Evolutionary conservation across 2,113 vertebrate genomes (phyloP).

Genomic region (Eurypyga helias): DNA sequence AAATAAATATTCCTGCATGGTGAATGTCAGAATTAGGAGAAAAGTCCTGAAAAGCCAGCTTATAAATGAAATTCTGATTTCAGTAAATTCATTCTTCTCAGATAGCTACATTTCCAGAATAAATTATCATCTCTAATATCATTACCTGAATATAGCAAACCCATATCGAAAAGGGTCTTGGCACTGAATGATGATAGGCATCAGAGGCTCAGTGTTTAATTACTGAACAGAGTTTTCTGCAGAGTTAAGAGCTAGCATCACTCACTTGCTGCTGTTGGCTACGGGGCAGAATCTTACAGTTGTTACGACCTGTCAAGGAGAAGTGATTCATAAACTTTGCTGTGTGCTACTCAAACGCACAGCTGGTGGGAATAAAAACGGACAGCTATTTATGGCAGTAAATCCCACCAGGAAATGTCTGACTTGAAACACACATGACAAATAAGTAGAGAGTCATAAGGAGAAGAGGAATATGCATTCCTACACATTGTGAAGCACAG

Average conservation of each 20-base stretch:
- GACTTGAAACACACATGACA: neutral
- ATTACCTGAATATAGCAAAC: slow-evolving; percentile 30
- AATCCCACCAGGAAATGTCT: neutral
- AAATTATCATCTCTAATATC: slow-evolving; percentile 40
- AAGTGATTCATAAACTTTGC: slow-evolving; percentile 53
- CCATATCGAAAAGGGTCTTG: neutral
- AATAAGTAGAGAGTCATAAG: neutral
- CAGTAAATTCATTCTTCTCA: slow-evolving; percentile 23
- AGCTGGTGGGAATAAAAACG: slow-evolving; percentile 11
- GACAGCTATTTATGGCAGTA: slow-evolving; percentile 11
- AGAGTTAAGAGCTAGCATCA: slow-evolving; percentile 24
- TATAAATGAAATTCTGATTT: slow-evolving; percentile 35
- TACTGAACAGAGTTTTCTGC: slow-evolving; percentile 52
- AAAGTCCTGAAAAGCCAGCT: slow-evolving; percentile 21
- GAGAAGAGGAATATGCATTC: neutral
- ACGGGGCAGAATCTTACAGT: neutral
- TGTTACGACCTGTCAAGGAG: neutral
- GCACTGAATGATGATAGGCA: slow-evolving; percentile 22
- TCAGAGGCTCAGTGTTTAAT: slow-evolving; percentile 48
- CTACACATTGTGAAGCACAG: neutral
- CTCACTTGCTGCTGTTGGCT: slow-evolving; percentile 12
- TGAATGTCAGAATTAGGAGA: slow-evolving; percentile 7
- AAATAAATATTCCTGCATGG: slow-evolving; percentile 12
- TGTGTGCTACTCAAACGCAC: neutral
- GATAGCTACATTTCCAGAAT: slow-evolving; percentile 23